A percentile compares a stretch with the other conserved stretches of the same genome.
Evolutionary conservation across 2,797 vertebrate species (phyloP).

Genomic region (Crax fasciolata): DNA sequence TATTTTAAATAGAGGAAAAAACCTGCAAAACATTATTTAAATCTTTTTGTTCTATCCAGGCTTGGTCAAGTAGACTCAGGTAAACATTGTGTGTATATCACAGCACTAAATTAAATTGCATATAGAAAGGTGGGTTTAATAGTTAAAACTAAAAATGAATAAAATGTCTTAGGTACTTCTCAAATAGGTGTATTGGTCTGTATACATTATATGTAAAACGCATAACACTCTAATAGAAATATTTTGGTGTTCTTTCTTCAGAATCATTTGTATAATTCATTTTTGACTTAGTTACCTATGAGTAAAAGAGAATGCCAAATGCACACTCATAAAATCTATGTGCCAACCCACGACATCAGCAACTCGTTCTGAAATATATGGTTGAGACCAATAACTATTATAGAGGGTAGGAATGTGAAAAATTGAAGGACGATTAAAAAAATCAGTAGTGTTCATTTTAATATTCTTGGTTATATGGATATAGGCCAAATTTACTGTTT

Average conservation of each 20-base stretch:
- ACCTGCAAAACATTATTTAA: not conserved
- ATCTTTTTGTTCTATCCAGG: not conserved
- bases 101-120: not conserved
- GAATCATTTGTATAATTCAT: slow-evolving; percentile 5
- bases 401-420: not conserved
- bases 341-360: not conserved
- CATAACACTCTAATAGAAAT: not conserved
- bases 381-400: not conserved
- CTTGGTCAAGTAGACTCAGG: not conserved
- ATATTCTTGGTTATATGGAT: not conserved
- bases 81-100: not conserved
- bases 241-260: slow-evolving; percentile 13
- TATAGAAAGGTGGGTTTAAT: not conserved
- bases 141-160: not conserved
- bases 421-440: not conserved
- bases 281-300: not conserved
- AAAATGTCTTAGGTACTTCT: not conserved
- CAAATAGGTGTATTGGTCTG: not conserved
- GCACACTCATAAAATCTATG: not conserved
- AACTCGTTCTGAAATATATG: not conserved
- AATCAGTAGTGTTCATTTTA: not conserved
- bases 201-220: not conserved
- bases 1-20: not conserved
- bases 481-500: not conserved
- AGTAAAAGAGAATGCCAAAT: slow-evolving; percentile 3